Evolutionary conservation across 2,113 vertebrate genomes (phyloP), one percentile per base, ranked within the genome.

Genomic region (Girardinichthys multiradiatus): DNA sequence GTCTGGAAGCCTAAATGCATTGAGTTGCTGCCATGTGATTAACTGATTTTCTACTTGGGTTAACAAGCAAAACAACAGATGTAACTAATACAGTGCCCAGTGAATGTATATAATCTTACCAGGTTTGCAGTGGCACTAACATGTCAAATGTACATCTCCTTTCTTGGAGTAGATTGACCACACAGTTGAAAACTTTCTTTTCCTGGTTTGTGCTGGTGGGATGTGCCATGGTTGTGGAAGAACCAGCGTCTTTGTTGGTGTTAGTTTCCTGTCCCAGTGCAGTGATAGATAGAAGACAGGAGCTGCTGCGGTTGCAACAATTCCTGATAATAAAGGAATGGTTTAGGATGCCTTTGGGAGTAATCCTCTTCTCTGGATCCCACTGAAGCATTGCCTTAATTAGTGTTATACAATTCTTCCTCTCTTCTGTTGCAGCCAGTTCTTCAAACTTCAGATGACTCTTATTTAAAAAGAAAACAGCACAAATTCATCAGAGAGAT

Each of bases 301-400:
- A 24, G 30, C 9, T 60, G 28, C 21, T n/a, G 1, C 21, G 19
- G 4, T 7, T 30, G 59, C 13, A 2, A 24, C 4, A 14, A 29
- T 35, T 29, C 48, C 12, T 59, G 15, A 31, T 68, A 8, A 81
- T 72, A 27, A 76, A 72, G 26, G 63, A 27, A 24, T 71, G 72
- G 1, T n/a, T 26, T 1, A 64, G 64, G 39, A 68, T 76, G 3
- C 5, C n/a, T 2, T 1, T 4, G 7, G 68, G 58, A n/a, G 58
- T 76, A 19, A 76, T 81, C 26, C 68, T 76, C 29, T 59, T 30
- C 1, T 27, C 64, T 19, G 4, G 61, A 37, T 70, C 62, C 78
- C 67, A 75, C 21, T 15, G 57, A 14, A 79, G 37, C 45, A 73
- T 73, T 7, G 45, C 28, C 59, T 48, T 73, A 21, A 79, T 27